These are phyloP conservation scores for Elegia similella DNA, from an alignment of 2,888 invertebrate species.

Conservation along the genomic window DNA sequence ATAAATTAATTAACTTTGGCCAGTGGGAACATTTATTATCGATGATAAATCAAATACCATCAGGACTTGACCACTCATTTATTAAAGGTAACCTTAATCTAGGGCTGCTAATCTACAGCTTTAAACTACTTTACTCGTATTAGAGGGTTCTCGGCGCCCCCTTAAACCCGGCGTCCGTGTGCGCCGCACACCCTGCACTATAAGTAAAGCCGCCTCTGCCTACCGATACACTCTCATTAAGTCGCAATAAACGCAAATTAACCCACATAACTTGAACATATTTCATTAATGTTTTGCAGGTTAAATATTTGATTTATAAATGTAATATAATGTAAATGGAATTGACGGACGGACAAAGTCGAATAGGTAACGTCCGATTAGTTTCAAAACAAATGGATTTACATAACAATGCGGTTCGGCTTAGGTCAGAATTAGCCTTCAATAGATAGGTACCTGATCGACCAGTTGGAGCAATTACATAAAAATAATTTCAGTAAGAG, in stretches of 20 bases:
- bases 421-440: slow-evolving; percentile 15
- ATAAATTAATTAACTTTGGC: too few species aligned
- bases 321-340: neutral
- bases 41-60: too few species aligned
- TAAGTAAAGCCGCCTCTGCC: too few species aligned
- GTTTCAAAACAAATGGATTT: slow-evolving; percentile 21
- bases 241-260: neutral
- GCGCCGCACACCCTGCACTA: too few species aligned
- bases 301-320: slow-evolving; percentile 6
- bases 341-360: neutral
- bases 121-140: too few species aligned
- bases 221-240: neutral
- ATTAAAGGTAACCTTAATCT: too few species aligned
- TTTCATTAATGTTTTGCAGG: neutral
- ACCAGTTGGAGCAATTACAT: neutral
- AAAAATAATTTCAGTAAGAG: neutral
- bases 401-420: slow-evolving; percentile 11
- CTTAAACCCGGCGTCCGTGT: too few species aligned
- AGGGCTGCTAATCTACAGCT: too few species aligned
- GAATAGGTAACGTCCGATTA: neutral
- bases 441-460: neutral
- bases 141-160: too few species aligned
- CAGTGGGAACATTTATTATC: too few species aligned
- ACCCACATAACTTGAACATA: neutral
- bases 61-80: too few species aligned